These are phyloP conservation scores for Brotula barbata DNA, from an alignment of 2,797 vertebrate genomes.

Conservation along the genomic window DNA sequence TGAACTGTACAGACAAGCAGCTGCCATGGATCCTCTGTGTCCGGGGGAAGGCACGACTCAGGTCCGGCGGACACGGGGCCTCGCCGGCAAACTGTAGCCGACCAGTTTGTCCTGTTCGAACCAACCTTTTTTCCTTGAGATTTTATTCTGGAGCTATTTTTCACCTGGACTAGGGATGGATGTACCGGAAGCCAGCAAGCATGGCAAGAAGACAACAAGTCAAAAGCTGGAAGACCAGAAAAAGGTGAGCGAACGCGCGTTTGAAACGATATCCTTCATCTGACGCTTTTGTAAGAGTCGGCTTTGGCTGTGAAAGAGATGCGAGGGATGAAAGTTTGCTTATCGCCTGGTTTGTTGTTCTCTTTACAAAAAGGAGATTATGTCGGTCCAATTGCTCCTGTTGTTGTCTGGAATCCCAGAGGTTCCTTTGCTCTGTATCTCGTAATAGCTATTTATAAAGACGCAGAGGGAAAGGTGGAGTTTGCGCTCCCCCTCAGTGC, in stretches of 20 bases:
- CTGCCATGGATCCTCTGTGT: constrained; percentile 71
- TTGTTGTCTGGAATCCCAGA: constrained; percentile 53
- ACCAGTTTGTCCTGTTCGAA: constrained; percentile 37
- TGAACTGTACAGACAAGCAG: constrained; percentile 14
- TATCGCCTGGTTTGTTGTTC: constrained; percentile 40
- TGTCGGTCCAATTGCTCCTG: constrained; percentile 48
- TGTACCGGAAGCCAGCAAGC: constrained; percentile 92
- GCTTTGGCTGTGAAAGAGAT: constrained; percentile 12
- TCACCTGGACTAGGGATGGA: constrained; percentile 86
- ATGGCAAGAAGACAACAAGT: constrained; percentile 94
- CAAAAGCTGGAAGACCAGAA: constrained; percentile 99
- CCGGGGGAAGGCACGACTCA: constrained; percentile 64
- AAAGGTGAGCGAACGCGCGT: constrained; percentile 83
- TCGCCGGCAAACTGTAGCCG: constrained; percentile 67
- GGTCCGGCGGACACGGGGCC: constrained; percentile 70
- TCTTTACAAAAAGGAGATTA: constrained; percentile 38
- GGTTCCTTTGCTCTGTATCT: constrained; percentile 47
- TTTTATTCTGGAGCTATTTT: constrained; percentile 73
- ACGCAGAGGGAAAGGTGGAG: constrained; percentile 20
- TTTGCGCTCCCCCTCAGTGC: constrained; percentile 27
- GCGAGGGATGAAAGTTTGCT: constrained; percentile 39
- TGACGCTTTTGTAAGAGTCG: background rate
- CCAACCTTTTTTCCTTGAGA: constrained; percentile 26
- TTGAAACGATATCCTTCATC: background rate
- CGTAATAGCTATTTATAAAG: constrained; percentile 66